A percentile compares a stretch with the other conserved stretches of the same genome.
phyloP scores from a whole-genome alignment of 2,797 vertebrate genomes.

The Gymnoscopelus microlampas region DNA sequence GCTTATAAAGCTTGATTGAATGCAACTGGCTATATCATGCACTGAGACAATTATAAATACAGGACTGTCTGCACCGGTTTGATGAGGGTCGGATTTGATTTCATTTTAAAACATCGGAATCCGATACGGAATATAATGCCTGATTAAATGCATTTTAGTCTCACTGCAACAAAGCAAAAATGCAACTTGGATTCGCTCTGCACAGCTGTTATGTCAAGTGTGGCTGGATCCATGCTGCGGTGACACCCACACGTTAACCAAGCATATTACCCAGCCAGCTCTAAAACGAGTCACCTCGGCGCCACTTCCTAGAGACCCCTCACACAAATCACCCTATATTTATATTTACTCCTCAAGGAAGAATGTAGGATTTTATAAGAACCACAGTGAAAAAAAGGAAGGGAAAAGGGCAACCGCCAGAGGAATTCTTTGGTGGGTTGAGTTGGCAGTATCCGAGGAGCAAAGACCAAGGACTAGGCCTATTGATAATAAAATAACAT shows the following conservation, averaged over 20 bases:
- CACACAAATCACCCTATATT: slow-evolving; percentile 62
- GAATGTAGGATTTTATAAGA: slow-evolving; percentile 24
- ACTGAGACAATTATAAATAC: no score
- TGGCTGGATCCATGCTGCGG: slow-evolving; percentile 56
- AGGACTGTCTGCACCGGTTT: no score
- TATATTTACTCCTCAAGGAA: slow-evolving; percentile 20
- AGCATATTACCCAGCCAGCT: slow-evolving; percentile 71
- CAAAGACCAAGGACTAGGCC: not conserved
- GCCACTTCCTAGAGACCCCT: slow-evolving; percentile 82
- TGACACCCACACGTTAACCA: slow-evolving; percentile 74
- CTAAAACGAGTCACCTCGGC: slow-evolving; percentile 77
- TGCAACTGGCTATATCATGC: not conserved
- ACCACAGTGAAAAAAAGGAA: slow-evolving; percentile 20
- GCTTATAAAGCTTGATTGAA: slow-evolving; percentile 17
- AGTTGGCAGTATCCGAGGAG: not conserved
- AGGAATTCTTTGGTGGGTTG: not conserved
- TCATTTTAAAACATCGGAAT: no score
- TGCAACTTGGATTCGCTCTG: slow-evolving; percentile 28
- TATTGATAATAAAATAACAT: no score
- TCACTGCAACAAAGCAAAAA: not conserved
- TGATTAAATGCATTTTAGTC: not conserved
- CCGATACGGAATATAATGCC: not conserved
- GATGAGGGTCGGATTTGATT: no score
- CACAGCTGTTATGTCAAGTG: slow-evolving; percentile 70
- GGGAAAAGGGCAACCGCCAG: slow-evolving; percentile 16